Conservation (phyloP, 2,797 vertebrate genomes). For the Thaleichthys pacificus region DNA sequence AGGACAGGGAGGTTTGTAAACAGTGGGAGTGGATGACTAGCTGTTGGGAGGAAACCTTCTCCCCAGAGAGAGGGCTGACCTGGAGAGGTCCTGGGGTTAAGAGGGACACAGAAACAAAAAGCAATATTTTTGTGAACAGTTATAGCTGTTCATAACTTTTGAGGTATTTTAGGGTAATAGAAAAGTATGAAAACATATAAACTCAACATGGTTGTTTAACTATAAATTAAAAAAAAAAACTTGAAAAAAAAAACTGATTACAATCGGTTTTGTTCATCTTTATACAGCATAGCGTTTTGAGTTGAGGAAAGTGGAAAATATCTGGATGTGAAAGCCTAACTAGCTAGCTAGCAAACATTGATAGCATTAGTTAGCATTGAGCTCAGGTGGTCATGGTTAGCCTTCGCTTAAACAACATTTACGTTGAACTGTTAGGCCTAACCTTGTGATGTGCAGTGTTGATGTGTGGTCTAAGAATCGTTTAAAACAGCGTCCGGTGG, state of each 20-base stretch:
- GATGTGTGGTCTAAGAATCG: slow-evolving; percentile 8
- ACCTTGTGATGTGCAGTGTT: slow-evolving; percentile 3
- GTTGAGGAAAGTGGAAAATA: background rate
- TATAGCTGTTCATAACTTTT: no score
- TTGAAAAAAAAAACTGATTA: background rate
- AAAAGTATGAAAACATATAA: no score
- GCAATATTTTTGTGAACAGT: no score
- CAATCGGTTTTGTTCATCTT: background rate
- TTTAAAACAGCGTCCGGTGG: background rate
- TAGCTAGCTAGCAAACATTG: background rate
- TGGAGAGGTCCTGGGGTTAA: slow-evolving; percentile 62
- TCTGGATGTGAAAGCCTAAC: background rate
- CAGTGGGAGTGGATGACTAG: slow-evolving; percentile 65
- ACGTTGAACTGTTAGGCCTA: background rate
- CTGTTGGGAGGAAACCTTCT: slow-evolving; percentile 61
- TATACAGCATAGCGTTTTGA: background rate
- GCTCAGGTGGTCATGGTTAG: slow-evolving; percentile 3
- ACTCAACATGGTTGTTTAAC: no score
- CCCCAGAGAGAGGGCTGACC: slow-evolving; percentile 65
- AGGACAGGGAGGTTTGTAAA: slow-evolving; percentile 63
- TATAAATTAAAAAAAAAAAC: no score
- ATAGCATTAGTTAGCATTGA: slow-evolving; percentile 2
- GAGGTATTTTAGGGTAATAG: no score
- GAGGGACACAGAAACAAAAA: slow-evolving; percentile 26
- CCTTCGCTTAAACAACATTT: background rate